phyloP scores from a whole-genome alignment of 2,797 vertebrate genomes.

The Delichon dasypus region DNA sequence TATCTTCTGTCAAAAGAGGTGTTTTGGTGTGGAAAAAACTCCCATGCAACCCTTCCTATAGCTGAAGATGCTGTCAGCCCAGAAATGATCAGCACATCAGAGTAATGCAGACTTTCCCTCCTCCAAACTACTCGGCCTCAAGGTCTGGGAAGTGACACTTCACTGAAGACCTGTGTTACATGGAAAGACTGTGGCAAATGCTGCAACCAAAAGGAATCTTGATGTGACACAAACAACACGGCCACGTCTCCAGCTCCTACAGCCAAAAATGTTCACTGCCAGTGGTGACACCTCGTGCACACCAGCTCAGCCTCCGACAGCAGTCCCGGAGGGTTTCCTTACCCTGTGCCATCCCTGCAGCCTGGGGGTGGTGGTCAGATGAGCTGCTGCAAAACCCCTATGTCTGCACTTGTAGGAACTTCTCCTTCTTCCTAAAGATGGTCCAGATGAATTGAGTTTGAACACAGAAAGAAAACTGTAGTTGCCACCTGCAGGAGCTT shows the following conservation, averaged over 20 bases:
- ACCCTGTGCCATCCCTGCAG: background rate
- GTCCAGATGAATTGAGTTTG: background rate
- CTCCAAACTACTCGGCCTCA: rapidly evolving
- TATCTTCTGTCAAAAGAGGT: background rate
- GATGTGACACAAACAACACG: background rate
- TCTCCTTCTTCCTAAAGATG: background rate
- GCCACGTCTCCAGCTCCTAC: background rate
- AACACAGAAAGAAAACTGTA: background rate
- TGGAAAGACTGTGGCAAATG: background rate
- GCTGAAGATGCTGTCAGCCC: background rate
- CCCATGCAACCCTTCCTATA: rapidly evolving
- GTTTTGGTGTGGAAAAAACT: background rate
- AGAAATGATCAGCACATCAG: background rate
- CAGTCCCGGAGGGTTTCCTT: background rate
- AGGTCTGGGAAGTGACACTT: background rate
- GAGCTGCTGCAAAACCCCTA: background rate
- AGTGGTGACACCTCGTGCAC: rapidly evolving
- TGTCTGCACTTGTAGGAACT: background rate
- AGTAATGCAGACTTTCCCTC: background rate
- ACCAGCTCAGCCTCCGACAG: background rate
- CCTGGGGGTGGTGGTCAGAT: background rate
- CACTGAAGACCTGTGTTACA: background rate
- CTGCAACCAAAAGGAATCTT: background rate
- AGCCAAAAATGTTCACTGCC: background rate
- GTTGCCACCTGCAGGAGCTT: background rate